phyloP scores from a whole-genome alignment of 92 coral and sea anemone genomes.

The Diadumene lineata region DNA sequence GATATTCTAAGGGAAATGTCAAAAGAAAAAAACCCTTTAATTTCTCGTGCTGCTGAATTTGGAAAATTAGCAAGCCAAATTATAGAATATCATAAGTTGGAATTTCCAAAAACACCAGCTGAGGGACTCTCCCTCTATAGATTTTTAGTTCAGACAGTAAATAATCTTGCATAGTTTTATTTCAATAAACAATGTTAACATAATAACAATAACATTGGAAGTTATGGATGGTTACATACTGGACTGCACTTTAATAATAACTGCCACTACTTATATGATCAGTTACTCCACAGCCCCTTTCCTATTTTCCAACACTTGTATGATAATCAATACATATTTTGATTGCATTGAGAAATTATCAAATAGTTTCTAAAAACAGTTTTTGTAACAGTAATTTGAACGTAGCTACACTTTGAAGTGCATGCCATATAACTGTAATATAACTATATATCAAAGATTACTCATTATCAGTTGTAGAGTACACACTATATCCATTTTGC shows the following conservation, averaged over 20 bases:
- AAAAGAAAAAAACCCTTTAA: too few relatives aligned
- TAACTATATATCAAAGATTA: too few relatives aligned
- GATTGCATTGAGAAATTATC: neutral
- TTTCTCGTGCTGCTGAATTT: constrained; percentile 3
- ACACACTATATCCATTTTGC: too few relatives aligned
- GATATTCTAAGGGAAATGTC: too few relatives aligned
- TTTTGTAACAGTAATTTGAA: too few relatives aligned
- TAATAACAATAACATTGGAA: neutral
- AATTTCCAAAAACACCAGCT: neutral
- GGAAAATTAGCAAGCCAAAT: constrained; percentile 12
- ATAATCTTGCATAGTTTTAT: neutral
- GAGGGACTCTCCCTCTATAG: constrained; percentile 5
- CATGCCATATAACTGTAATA: too few relatives aligned
- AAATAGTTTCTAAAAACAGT: neutral
- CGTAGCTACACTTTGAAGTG: neutral
- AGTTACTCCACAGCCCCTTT: too few relatives aligned
- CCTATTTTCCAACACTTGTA: neutral
- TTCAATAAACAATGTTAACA: too few relatives aligned
- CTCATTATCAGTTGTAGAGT: too few relatives aligned
- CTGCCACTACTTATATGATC: neutral
- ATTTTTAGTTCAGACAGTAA: neutral
- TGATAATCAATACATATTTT: neutral
- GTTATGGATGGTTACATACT: neutral
- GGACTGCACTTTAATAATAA: neutral
- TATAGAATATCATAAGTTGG: neutral